Evolutionary conservation across 2,888 invertebrate genomes (phyloP).

Genomic region (Lasius fuliginosus): DNA sequence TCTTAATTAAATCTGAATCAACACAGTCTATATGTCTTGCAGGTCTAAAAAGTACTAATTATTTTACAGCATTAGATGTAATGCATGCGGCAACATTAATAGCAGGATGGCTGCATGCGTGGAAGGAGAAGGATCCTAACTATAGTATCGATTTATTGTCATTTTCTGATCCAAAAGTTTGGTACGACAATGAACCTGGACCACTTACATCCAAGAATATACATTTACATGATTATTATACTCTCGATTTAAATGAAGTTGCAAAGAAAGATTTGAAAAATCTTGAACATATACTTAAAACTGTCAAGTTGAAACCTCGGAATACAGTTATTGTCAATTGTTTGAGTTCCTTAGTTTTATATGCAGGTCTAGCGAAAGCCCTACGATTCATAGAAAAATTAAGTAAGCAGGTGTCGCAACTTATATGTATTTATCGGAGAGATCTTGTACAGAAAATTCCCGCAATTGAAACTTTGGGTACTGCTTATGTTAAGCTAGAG

Average conservation of each 20-base stretch:
- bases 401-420: constrained; percentile 73
- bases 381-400: constrained; percentile 80
- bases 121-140: constrained; percentile 71
- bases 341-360: constrained; percentile 79
- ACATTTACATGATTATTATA: constrained; percentile 81
- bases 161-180: constrained; percentile 78
- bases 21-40: neutral
- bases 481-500: constrained; percentile 79
- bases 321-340: constrained; percentile 80
- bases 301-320: constrained; percentile 67
- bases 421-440: constrained; percentile 82
- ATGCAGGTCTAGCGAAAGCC: constrained; percentile 77
- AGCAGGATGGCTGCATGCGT: constrained; percentile 80
- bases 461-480: constrained; percentile 81
- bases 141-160: constrained; percentile 75
- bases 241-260: constrained; percentile 65
- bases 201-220: constrained; percentile 70
- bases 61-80: constrained; percentile 76
- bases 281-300: constrained; percentile 70
- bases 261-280: constrained; percentile 71
- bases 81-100: constrained; percentile 78
- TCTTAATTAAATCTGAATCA: neutral
- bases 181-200: constrained; percentile 68
- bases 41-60: neutral
- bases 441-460: constrained; percentile 79